Conservation (phyloP, 1,140 invertebrate species). For the Microplitis demolitor region DNA sequence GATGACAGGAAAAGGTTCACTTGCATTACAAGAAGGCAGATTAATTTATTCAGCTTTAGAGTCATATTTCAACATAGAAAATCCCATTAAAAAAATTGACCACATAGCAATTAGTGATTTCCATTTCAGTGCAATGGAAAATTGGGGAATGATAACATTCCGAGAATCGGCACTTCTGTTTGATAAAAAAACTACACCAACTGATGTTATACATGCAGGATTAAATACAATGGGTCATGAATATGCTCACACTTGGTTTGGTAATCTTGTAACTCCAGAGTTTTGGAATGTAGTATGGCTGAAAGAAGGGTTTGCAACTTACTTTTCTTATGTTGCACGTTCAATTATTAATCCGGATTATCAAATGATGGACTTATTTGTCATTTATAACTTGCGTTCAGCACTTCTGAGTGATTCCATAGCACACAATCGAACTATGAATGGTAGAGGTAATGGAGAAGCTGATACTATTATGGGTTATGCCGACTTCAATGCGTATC, state of each 20-base stretch:
- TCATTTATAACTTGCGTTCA: slow-evolving; percentile 70
- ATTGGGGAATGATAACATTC: slow-evolving; percentile 66
- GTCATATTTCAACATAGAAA: slow-evolving; percentile 28
- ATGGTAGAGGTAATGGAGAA: slow-evolving; percentile 70
- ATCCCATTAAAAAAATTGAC: slow-evolving; percentile 66
- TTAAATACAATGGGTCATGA: slow-evolving; percentile 78
- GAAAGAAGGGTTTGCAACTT: slow-evolving; percentile 83
- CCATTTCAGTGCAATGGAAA: slow-evolving; percentile 79
- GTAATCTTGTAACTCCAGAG: slow-evolving; percentile 75
- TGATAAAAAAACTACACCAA: slow-evolving; percentile 65
- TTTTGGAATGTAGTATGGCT: slow-evolving; percentile 83
- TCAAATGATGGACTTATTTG: slow-evolving; percentile 82
- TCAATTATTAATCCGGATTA: slow-evolving; percentile 64
- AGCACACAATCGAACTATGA: slow-evolving; percentile 75
- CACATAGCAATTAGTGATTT: slow-evolving; percentile 79
- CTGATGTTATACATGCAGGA: slow-evolving; percentile 66
- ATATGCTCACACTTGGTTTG: slow-evolving; percentile 83
- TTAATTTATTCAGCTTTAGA: slow-evolving; percentile 31
- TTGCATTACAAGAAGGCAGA: slow-evolving; percentile 27
- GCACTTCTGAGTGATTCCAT: slow-evolving; percentile 66
- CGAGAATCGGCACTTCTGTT: slow-evolving; percentile 76
- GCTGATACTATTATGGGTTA: slow-evolving; percentile 74
- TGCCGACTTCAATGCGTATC: slow-evolving; percentile 83
- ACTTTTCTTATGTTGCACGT: slow-evolving; percentile 72
- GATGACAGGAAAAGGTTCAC: slow-evolving; percentile 20